phyloP scores from a whole-genome alignment of 2,113 vertebrate genomes.

The Sylvicapra grimmia region DNA sequence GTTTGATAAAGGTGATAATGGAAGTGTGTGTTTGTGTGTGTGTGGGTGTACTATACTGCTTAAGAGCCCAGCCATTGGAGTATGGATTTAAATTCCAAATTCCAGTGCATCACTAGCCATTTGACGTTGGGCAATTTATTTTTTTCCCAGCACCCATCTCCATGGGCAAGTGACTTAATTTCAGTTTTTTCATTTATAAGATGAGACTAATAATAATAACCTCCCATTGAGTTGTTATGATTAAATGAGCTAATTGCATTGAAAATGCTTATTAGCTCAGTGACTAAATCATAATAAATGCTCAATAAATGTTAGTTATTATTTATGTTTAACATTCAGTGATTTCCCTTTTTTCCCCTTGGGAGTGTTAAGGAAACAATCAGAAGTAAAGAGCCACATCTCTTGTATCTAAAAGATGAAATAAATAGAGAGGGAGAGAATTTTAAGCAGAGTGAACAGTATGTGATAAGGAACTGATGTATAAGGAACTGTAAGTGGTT shows the following conservation, averaged over 20 bases:
- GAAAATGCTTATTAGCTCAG: conserved; percentile 25
- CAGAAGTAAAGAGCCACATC: neutral
- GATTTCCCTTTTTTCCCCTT: neutral
- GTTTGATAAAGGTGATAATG: conserved; percentile 1
- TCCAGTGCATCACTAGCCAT: neutral
- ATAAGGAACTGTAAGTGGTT: neutral
- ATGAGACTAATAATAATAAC: neutral
- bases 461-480: neutral
- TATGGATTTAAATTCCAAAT: neutral
- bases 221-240: neutral
- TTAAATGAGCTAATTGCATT: neutral
- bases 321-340: neutral
- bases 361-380: neutral
- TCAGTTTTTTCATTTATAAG: conserved; percentile 29
- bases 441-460: conserved; percentile 1
- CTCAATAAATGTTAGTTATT: neutral
- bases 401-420: conserved; percentile 13
- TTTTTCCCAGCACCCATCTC: neutral
- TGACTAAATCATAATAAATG: neutral
- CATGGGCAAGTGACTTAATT: conserved; percentile 14
- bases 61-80: neutral
- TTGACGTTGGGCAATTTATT: neutral
- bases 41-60: neutral
- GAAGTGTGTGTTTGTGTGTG: neutral
- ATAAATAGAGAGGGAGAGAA: neutral